Evolutionary conservation across 2,797 vertebrate species (phyloP).

Genomic region (Acridotheres tristis): DNA sequence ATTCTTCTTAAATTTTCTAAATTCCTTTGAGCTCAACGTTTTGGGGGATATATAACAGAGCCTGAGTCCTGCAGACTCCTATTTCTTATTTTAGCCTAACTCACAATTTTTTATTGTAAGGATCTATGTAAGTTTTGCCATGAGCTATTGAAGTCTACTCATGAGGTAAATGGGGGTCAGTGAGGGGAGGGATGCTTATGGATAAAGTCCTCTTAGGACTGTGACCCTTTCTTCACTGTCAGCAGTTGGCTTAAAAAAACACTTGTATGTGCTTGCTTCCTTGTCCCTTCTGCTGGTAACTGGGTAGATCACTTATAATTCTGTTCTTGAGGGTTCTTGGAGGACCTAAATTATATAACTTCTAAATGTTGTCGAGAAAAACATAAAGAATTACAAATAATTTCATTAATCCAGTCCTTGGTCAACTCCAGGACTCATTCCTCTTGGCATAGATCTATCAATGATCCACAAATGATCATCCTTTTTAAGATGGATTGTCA

Average conservation of each 20-base stretch:
- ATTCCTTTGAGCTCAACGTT: background rate
- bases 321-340: background rate
- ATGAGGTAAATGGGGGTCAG: background rate
- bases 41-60: background rate
- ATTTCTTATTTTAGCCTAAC: background rate
- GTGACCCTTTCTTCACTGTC: background rate
- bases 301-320: background rate
- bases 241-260: background rate
- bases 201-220: background rate
- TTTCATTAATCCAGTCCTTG: background rate
- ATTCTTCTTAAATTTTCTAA: background rate
- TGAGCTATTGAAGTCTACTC: background rate
- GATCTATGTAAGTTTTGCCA: background rate
- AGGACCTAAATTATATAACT: background rate
- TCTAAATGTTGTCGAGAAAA: background rate
- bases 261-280: background rate
- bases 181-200: background rate
- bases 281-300: background rate
- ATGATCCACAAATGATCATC: background rate
- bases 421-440: background rate
- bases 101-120: background rate
- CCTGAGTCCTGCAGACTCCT: fast-evolving
- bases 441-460: background rate
- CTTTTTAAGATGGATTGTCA: background rate
- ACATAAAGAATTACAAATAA: background rate